Evolutionary conservation across 2,888 invertebrate genomes (phyloP), one percentile per base, ranked within the genome.

Genomic region (Anthrax anthrax): DNA sequence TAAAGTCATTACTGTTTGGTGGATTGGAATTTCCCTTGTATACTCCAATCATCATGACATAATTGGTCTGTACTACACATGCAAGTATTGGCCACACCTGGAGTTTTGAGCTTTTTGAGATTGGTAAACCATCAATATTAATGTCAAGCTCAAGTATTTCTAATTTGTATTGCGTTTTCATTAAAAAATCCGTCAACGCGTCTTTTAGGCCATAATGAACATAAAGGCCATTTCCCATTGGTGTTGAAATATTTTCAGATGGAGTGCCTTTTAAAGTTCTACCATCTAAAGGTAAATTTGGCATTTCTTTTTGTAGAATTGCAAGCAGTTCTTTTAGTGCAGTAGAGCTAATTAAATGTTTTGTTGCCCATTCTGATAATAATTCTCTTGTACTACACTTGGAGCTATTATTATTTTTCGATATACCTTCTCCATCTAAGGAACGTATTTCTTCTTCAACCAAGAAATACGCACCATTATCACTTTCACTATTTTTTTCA

Each of bases 131-230:
- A 37, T 49, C 51, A 19, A 47, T 36, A 42, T 49, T 51, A 10
- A 49, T 36, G 47, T 47, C 46, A 36, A 47, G 39, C 17, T 43
- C 34, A 23, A 50, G 29, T 36, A 5, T 43, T 17, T 43, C 37
- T 38, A 32, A 23, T 13, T 40, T 17, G 42, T 39, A 45, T 23
- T 36, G 3, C 6, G 34, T 32, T 19, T 36, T 19, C 29, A 32
- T 34, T 14, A 48, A 45, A 10, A 47, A 44, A 43, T 50, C 45
- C 3, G 45, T 44, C n/a, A 50, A 32, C 13, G 43, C 45, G 16
- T 51, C 51, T 27, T 49, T 47, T 13, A 51, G 10, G 1, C 49
- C 49, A 41, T 51, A 51, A 41, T 49, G 49, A n/a, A 43, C 41
- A 42, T 47, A 48, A 19, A 43, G 38, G 14, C 44, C 47, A 42